These are phyloP conservation scores for Phyllotreta cruciferae DNA, from an alignment of 2,888 invertebrate species.

Conservation along the genomic window DNA sequence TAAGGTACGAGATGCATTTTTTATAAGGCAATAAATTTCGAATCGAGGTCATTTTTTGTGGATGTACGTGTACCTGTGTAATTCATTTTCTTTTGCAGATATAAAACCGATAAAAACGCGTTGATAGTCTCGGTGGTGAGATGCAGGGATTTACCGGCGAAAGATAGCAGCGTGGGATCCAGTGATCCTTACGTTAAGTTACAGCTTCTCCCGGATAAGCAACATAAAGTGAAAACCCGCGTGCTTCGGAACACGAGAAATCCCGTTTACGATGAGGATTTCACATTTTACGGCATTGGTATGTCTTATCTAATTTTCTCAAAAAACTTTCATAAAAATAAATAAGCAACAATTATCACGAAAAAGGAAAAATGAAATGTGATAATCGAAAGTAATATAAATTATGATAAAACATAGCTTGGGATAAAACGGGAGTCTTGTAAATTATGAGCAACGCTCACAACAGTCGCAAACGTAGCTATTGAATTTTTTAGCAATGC, in stretches of 20 bases:
- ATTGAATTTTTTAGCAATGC: too few species aligned
- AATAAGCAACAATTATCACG: too few species aligned
- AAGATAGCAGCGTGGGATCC: conserved; percentile 80
- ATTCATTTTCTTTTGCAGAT: conserved; percentile 64
- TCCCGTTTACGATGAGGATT: conserved; percentile 98
- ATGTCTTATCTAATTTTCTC: conserved; percentile 10
- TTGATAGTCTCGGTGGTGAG: conserved; percentile 91
- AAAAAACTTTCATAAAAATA: too few species aligned
- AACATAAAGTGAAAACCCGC: conserved; percentile 83
- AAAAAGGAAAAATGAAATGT: too few species aligned
- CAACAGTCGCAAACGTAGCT: too few species aligned
- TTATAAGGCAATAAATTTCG: not conserved
- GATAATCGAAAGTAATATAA: too few species aligned
- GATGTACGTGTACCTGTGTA: not conserved
- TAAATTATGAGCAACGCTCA: too few species aligned
- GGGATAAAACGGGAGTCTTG: too few species aligned
- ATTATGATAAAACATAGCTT: too few species aligned
- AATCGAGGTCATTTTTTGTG: not conserved
- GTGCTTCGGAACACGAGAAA: conserved; percentile 95
- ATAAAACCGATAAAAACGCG: conserved; percentile 88
- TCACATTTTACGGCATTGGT: conserved; percentile 94
- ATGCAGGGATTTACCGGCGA: conserved; percentile 86
- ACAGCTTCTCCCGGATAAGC: conserved; percentile 95
- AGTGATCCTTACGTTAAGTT: conserved; percentile 98
- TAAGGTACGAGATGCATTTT: conserved; percentile 64